Base-by-base conservation (phyloP, 1,140 invertebrate genomes). In the Drosophila cardini region DNA sequence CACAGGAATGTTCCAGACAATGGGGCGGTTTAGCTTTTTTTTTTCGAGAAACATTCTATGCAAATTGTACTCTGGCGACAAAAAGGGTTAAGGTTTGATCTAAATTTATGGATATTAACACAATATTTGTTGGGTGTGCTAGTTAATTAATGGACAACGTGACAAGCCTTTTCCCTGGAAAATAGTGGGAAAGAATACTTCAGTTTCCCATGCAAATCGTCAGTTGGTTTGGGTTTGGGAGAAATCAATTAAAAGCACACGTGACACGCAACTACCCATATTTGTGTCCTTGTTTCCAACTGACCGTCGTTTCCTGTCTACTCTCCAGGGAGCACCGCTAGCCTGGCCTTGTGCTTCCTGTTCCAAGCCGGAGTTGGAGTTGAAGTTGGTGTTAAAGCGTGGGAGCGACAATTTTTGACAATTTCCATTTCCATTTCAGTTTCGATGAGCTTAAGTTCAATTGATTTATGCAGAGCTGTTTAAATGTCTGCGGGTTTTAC, bases 81-180 rank as follows among this genome's bases (percentile, higher is more conserved):
- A 61, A 26, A 86, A 70, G 82, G 83, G 83, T 89, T 83, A 87
- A 87, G 60, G 65, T 42, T 67, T 15, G 55, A 38, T 34, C 18
- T 65, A 7, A 78, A 86, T 86, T 86, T 89, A 87, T 87, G 68
- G 64, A 62, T 80, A 87, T 87, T 89, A 89, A 80, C 84, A 83
- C 84, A 79, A 83, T 87, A 78, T 86, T 86, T 86, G 84, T 67
- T 68, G 69, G 61, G 60, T 30, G 64, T 63, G 56, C 61, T 46
- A 26, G 38, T 65, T 83, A 84, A 84, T 84, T 80, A 85, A 40
- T 43, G 38, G 64, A 8, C 15, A 32, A 18, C 15, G n/a, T 15
- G 46, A 63, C 78, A 65, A 75, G 67, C 83, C 76, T 67, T 71
- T 76, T 83, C 73, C 56, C 45, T 65, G 76, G 48, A 75, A 83